A percentile compares a stretch with the other conserved stretches of the same genome.
Conservation (phyloP, 2,113 vertebrate genomes). For the Lathamus discolor region DNA sequence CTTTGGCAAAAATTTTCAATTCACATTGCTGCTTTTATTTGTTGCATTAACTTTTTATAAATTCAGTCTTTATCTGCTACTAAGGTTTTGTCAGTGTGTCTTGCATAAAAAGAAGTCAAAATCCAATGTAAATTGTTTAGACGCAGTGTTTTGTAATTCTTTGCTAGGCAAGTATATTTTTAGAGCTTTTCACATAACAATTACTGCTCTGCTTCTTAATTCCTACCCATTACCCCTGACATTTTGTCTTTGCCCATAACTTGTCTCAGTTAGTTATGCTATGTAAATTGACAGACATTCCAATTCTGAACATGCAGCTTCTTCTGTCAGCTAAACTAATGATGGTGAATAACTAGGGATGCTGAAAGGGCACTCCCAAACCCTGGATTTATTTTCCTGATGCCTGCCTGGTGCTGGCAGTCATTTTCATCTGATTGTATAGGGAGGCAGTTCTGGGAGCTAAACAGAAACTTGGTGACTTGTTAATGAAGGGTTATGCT, state of each 20-base stretch:
- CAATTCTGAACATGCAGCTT: neutral
- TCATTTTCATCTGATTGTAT: neutral
- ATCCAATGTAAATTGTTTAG: neutral
- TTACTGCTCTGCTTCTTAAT: conserved; percentile 2
- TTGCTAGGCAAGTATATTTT: neutral
- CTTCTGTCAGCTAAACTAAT: neutral
- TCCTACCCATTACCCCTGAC: neutral
- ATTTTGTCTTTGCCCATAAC: neutral
- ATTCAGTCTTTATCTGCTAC: neutral
- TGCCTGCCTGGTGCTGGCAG: neutral
- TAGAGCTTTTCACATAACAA: neutral
- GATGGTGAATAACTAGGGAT: neutral
- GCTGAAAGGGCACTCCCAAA: neutral
- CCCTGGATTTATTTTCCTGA: neutral
- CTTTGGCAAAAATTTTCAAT: neutral
- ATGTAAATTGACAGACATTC: neutral
- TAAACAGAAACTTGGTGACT: neutral
- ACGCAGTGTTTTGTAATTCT: neutral
- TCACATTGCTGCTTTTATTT: neutral
- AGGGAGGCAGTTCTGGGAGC: neutral
- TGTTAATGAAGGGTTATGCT: neutral
- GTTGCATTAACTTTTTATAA: neutral
- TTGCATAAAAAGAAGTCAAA: neutral
- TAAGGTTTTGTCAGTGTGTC: neutral
- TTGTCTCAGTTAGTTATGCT: neutral